Base-by-base conservation (phyloP, 37 sponge, comb jelly and placozoan species). In the Halisarca cf. caerulea region DNA sequence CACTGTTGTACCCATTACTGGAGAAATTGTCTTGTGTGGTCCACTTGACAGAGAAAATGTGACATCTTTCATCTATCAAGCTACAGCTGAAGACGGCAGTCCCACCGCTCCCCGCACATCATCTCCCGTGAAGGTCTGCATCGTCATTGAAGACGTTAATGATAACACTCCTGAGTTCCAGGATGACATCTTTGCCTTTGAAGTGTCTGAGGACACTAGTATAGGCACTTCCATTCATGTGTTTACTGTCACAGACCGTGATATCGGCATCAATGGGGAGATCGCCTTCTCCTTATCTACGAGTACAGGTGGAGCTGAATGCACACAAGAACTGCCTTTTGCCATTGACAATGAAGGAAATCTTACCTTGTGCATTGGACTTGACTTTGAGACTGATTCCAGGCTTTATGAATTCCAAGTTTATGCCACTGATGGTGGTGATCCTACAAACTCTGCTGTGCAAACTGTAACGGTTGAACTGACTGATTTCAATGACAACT, bases 91-190 rank as follows among this genome's bases (percentile, higher is more conserved):
- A 55, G 91, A 89, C 68, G 28, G 44, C 21, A 37, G 33, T 20
- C 62, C 75, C 41, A 51, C n/a, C 20, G 62, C 81, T 21, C 38
- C 37, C 0, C 23, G 82, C 35, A 87, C 88, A 54, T 66, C 86
- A 24, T 42, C 80, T 17, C 58, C 34, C 14, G 57, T 51, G 39
- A 66, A 51, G 5, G 41, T 92, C 24, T 86, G 83, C 24, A 57
- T 94, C 15, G 58, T 68, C 51, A 78, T 96, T 2, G 40, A 72
- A 6, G 97, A 96, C 55, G 77, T 85, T 23, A 96, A 96, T 47
- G 97, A 96, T 72, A 91, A 96, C 53, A 23, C 81, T 58, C 97
- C 92, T 21, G 66, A 74, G 2, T 86, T 89, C 68, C 3, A 70
- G 3, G 57, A 84, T 39, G 87, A 84, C 37, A 80, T 85, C 9